Percentiles rank a stretch among this genome's conserved stretches.
Conservation (phyloP, 2,797 vertebrate genomes). For the Sciurus carolinensis region DNA sequence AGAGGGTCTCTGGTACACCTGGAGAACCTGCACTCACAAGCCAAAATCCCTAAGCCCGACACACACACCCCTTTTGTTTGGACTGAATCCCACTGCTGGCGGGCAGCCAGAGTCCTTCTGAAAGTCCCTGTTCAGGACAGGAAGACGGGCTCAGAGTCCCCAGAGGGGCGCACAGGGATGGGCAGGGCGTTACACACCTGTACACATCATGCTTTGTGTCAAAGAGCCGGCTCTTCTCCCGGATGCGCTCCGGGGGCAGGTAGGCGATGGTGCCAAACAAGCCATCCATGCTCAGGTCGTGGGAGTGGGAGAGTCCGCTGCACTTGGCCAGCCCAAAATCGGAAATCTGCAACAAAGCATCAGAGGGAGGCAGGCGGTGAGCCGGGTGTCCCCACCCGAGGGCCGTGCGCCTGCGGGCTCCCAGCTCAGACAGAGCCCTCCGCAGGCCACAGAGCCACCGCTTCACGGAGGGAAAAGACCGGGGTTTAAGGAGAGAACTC, state of each 20-base stretch:
- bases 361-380: background rate
- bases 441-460: background rate
- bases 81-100: rapidly evolving
- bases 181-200: conserved; percentile 90
- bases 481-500: background rate
- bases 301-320: conserved; percentile 95
- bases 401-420: too few species aligned
- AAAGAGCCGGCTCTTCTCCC: conserved; percentile 96
- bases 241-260: conserved; percentile 97
- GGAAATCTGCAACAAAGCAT: conserved; percentile 92
- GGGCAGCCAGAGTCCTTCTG: background rate
- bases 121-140: rapidly evolving
- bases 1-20: background rate
- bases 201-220: conserved; percentile 99
- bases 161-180: rapidly evolving
- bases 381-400: rapidly evolving
- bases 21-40: too few species aligned
- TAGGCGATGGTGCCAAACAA: conserved; percentile 99
- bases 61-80: background rate
- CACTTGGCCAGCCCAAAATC: conserved; percentile 98
- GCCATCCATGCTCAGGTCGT: conserved; percentile 98
- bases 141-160: rapidly evolving
- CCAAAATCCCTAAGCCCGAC: background rate
- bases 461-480: rapidly evolving
- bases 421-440: background rate